Base-by-base conservation (phyloP, 2,797 vertebrate species). In the Austrolebias charrua region DNA sequence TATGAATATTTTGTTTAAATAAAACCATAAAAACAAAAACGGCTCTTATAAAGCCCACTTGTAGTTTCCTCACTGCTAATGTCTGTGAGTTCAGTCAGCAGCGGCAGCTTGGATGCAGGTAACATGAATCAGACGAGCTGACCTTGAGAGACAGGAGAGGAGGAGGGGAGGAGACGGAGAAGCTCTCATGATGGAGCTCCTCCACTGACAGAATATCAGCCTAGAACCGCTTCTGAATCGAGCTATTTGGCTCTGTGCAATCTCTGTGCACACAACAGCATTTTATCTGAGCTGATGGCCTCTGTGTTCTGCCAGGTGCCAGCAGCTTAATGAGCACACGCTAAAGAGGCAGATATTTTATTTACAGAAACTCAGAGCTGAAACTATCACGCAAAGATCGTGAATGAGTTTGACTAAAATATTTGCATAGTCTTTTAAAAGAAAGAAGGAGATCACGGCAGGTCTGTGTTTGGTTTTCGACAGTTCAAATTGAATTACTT, bases 41-140 rank as follows among this genome's bases (percentile, higher is more conserved):
- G 1, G 54, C 46, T 19, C 50, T 42, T 19, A 10, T 20, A 52
- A 51, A 43, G 48, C 35, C 45, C 11, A 10, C 38, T 55, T 35
- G 63, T 55, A 50, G 24, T 28, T 13, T 38, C 40, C 16, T 16
- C 12, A 1, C 55, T 63, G 18, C 53, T 44, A 66, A 62, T 49
- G 43, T 51, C 45, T 59, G 7, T 0, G 38, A 58, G 62, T 66
- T 14, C 47, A 63, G 71, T 63, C 58, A 57, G 69, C 69, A 66
- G 71, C 49, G 66, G 65, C 60, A 64, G 67, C 44, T 52, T 47
- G 29, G 63, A 43, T 5, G 38, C 14, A 12, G 42, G 54, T 57
- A 69, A 78, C 44, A 72, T 61, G 73, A 85, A 55, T 79, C 80
- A 78, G 55, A 64, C 11, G 15, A 35, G 44, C 55, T 77, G 86